Evolutionary conservation across 2,113 vertebrate genomes (phyloP).

Genomic region (Monopterus albus): DNA sequence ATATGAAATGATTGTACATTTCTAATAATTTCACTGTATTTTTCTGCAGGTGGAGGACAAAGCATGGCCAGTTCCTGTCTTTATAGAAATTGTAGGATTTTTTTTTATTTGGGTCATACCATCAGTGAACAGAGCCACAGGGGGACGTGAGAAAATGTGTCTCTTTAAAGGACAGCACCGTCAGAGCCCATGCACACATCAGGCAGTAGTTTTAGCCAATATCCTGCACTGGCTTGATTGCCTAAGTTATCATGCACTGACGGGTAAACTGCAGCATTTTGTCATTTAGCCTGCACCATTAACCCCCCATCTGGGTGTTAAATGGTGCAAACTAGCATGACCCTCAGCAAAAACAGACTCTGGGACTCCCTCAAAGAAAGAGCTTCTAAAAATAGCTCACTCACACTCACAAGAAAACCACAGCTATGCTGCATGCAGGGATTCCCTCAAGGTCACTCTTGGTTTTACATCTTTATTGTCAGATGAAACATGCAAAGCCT

Average conservation of each 20-base stretch:
- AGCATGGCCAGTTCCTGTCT: slow-evolving; percentile 18
- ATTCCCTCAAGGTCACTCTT: slow-evolving; percentile 46
- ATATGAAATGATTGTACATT: background rate
- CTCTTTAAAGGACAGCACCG: background rate
- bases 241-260: slow-evolving; percentile 4
- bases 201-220: background rate
- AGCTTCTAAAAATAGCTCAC: slow-evolving; percentile 52
- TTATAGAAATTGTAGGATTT: background rate
- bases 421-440: slow-evolving; percentile 20
- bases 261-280: background rate
- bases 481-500: background rate
- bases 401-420: slow-evolving; percentile 10
- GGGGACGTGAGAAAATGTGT: background rate
- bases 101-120: slow-evolving; percentile 38
- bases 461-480: background rate
- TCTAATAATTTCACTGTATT: no score
- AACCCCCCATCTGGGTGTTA: background rate
- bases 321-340: slow-evolving; percentile 43
- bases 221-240: background rate
- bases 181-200: background rate
- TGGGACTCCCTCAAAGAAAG: slow-evolving; percentile 60
- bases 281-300: slow-evolving; percentile 2
- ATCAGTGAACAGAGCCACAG: background rate
- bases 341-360: slow-evolving; percentile 55
- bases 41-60: slow-evolving; percentile 11